Evolutionary conservation across 2,797 vertebrate genomes (phyloP).

Genomic region (Rhincodon typus): DNA sequence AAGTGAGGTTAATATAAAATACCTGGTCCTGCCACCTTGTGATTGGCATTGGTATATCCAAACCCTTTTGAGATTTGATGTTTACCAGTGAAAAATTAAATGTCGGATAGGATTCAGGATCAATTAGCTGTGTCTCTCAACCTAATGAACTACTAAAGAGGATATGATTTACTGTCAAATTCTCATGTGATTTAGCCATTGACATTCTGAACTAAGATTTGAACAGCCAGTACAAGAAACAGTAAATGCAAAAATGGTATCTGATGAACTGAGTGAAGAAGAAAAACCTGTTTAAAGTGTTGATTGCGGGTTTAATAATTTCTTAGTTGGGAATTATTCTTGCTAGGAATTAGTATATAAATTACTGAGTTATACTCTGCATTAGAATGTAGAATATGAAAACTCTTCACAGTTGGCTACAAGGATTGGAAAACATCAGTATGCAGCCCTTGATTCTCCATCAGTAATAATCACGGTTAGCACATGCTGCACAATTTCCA

Average conservation of each 20-base stretch:
- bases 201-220: background rate
- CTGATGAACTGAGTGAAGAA: background rate
- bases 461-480: no score
- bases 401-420: no score
- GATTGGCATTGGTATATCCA: background rate
- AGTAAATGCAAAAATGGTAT: background rate
- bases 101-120: background rate
- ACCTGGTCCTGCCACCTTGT: background rate
- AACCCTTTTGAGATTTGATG: background rate
- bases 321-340: background rate
- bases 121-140: background rate
- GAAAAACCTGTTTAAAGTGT: background rate
- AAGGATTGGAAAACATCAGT: no score
- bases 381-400: no score
- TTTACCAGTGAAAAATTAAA: background rate
- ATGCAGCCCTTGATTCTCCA: no score
- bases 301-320: background rate
- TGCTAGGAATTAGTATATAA: no score
- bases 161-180: background rate
- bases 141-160: no score
- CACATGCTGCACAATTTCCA: no score
- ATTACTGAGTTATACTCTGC: no score
- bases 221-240: background rate
- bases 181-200: background rate
- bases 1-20: background rate